Evolutionary conservation across 1,140 invertebrate species (phyloP).

Genomic region (Aphis gossypii): DNA sequence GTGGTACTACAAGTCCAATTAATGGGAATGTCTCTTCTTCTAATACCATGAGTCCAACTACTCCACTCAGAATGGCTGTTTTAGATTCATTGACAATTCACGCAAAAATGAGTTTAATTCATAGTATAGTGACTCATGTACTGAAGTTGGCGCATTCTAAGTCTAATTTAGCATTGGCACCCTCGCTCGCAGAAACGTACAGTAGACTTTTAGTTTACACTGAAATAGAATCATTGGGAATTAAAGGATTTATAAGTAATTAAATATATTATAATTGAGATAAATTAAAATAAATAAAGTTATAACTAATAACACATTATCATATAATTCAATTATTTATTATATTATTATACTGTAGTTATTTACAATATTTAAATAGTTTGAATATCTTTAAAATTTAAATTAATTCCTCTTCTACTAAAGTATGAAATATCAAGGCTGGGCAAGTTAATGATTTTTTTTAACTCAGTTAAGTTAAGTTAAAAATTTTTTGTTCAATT

Average conservation of each 20-base stretch:
- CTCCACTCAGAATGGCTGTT: constrained; percentile 89
- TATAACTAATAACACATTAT: background rate
- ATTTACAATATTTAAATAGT: background rate
- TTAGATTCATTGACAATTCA: constrained; percentile 95
- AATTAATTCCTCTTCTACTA: too few species aligned
- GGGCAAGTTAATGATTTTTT: too few species aligned
- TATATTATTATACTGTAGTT: background rate
- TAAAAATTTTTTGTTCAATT: too few species aligned
- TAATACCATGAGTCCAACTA: constrained; percentile 72
- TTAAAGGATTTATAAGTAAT: constrained; percentile 95
- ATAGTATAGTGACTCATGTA: constrained; percentile 88
- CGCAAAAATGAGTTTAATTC: constrained; percentile 96
- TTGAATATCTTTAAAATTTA: background rate
- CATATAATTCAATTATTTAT: background rate
- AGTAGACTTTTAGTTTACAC: constrained; percentile 91
- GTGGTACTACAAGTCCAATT: constrained; percentile 52
- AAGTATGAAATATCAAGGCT: too few species aligned
- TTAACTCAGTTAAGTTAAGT: too few species aligned
- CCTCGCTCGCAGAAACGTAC: constrained; percentile 94
- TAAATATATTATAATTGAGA: constrained; percentile 61
- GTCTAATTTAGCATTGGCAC: constrained; percentile 79
- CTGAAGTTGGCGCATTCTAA: constrained; percentile 88
- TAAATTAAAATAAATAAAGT: background rate
- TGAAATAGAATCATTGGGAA: constrained; percentile 95
- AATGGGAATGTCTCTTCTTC: constrained; percentile 64